Evolutionary conservation across 2,797 vertebrate genomes (phyloP), one percentile per base, ranked within the genome.

Genomic region (Paguma larvata): DNA sequence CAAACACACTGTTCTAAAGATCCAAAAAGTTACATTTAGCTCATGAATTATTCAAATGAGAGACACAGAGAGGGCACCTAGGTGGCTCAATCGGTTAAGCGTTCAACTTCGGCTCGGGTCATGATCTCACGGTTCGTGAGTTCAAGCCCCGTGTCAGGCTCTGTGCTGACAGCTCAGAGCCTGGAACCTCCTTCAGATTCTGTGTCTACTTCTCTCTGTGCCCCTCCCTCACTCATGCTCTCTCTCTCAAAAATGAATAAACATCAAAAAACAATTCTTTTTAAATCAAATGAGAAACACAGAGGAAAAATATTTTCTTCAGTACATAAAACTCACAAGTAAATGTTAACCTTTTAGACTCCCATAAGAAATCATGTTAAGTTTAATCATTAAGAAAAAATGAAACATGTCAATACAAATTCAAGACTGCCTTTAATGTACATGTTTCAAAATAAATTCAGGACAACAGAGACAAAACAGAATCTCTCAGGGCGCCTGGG

Each of bases 361-460:
- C 2, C 9, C 78, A 4, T 5, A 82, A 75, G 8, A 59, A 87
- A 80, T 41, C 30, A 59, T 2, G 30, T 46, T 82, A 93, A 32
- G 19, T n/a, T 48, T 62, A 97, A 83, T 75, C 82, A 82, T 56
- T 38, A 68, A 59, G 38, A 68, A 84, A 51, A 96, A 94, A 95
- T 59, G 25, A 92, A 5, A 65, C 44, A 82, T 2, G 0, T 12
- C 85, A 46, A 25, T n/a, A 96, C 6, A 93, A 77, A 96, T 15
- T 56, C 41, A 80, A 95, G 38, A 80, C 9, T 53, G 2, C 27
- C 14, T 79, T 65, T 15, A 67, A 30, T 4, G 5, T 0, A 21
- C 10, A 79, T 67, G 34, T 51, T 62, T 87, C 41, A 86, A 85
- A 94, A 91, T 25, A 78, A 92, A 96, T n/a, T 63, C 46, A 77